Evolutionary conservation across 2,797 vertebrate genomes (phyloP), one percentile per base, ranked within the genome.

Genomic region (Thalassophryne amazonica): DNA sequence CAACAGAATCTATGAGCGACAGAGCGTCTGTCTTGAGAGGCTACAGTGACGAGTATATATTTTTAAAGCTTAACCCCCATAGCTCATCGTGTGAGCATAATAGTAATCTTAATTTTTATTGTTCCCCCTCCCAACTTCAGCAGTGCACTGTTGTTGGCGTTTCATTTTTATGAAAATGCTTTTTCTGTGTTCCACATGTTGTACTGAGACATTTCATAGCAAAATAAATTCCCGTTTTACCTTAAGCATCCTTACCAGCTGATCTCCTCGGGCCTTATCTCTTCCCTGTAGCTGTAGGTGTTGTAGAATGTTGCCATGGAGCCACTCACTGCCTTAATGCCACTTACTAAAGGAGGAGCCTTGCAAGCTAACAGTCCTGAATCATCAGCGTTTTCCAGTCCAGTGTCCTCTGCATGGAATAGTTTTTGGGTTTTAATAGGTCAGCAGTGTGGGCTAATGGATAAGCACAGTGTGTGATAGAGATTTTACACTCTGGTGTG

Each of bases 311-410:
- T 76, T 71, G 85, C 86, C 83, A 89, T 87, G 79, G 80, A 86
- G 85, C 85, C 83, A 84, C 82, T 86, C 79, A 83, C 87, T 90
- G 89, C 90, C 89, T 91, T 91, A 90, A 88, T 68, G 80, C 86
- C 69, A 80, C 85, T 83, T 86, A 86, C 85, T 78, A 78, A 76
- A 85, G 79, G 80, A 79, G 77, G 78, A 79, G 60, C 45, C 70
- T 38, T 71, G 43, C 60, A 55, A 66, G 75, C 62, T 4, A 3
- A 10, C 45, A 57, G 59, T 47, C 20, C 34, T 35, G 47, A 71
- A 47, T 60, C 57, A 45, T 36, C 52, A 31, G 69, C 76, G 60
- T 57, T 64, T 60, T 50, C 54, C 32, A 2, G 62, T 55, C 38
- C 31, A 29, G 41, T 40, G 59, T 56, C 45, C 31, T 45, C 27